Evolutionary conservation across 2,888 invertebrate genomes (phyloP), one percentile per base, ranked within the genome.

Genomic region (Macropis europaea): DNA sequence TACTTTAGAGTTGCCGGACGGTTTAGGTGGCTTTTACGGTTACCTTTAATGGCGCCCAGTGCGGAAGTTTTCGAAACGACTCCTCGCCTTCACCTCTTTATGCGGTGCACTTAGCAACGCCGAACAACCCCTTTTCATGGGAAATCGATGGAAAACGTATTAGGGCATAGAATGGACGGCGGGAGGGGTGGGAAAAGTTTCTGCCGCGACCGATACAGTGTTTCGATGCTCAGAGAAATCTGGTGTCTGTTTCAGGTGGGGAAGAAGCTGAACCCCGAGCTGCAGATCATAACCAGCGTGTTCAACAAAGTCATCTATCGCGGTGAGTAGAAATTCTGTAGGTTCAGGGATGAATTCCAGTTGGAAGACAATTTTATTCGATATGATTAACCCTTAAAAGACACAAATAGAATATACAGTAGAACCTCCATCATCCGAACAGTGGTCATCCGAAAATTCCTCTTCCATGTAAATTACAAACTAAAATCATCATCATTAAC

Each of bases 241-340:
- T 61, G 54, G 36, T 72, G 68, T 86, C 68, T 87, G 76, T 92
- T 92, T 67, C 93, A 97, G 96, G 95, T 97, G 86, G 96, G 97
- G 56, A 96, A 97, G 83, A 94, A 94, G 60, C 95, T 95, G 72
- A 97, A 97, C 91, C 94, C 95, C 34, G 97, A 97, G 89, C 91
- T 97, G 79, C 93, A 96, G 89, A 93, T 96, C 88, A 95, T 97
- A 86, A 97, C 97, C 53, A 96, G 94, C 90, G 95, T 95, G 76
- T 97, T 97, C 91, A 95, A 93, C 90, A 95, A 96, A 92, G 96
- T 97, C 81, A 93, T 93, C 83, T 95, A 94, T 89, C 93, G 96
- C 92, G 97, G 97, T 97, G 91, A 93, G 93, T 88, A 70, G 13
- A 43, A 34, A 50, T 38, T 57, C 3, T 19, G 9, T 9, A n/a